A percentile compares a stretch with the other conserved stretches of the same genome.
These are phyloP conservation scores for Amphiprion clarkii DNA, from an alignment of 2,797 vertebrate genomes.

Conservation along the genomic window DNA sequence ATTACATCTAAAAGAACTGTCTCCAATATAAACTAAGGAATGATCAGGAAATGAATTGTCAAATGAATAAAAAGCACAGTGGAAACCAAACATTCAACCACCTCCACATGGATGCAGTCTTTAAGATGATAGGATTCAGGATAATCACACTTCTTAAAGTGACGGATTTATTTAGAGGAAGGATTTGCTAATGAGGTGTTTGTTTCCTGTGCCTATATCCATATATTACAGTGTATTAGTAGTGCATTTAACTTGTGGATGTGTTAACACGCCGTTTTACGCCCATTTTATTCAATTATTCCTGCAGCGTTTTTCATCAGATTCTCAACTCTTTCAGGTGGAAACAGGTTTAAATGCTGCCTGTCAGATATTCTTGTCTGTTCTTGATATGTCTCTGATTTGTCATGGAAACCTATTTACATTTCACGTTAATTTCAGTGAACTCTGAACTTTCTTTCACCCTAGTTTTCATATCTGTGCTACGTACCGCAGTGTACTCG, in stretches of 20 bases:
- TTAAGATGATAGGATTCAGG: conserved; percentile 21
- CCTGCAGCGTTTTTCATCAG: not conserved
- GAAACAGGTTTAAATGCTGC: conserved; percentile 2
- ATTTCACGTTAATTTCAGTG: conserved; percentile 4
- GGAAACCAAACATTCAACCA: conserved; percentile 2
- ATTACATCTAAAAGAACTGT: not conserved
- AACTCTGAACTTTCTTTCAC: conserved; percentile 8
- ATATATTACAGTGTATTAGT: conserved; percentile 12
- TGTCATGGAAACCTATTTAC: conserved; percentile 19
- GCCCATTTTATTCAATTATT: not conserved
- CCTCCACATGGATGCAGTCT: conserved; percentile 7
- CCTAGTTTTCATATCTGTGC: not conserved
- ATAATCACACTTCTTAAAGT: conserved; percentile 32
- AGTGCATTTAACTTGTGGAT: not conserved
- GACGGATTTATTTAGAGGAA: conserved; percentile 15
- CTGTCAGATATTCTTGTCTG: not conserved
- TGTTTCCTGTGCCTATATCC: conserved; percentile 13
- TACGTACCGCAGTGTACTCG: not conserved
- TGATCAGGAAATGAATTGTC: not conserved
- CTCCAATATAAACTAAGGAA: not conserved
- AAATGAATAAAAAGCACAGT: not conserved
- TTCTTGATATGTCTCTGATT: not conserved
- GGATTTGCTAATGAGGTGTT: conserved; percentile 16
- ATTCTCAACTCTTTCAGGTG: not conserved
- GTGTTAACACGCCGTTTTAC: not conserved